These are phyloP conservation scores for Nipponia nippon DNA, from an alignment of 2,113 vertebrate genomes.

Conservation along the genomic window DNA sequence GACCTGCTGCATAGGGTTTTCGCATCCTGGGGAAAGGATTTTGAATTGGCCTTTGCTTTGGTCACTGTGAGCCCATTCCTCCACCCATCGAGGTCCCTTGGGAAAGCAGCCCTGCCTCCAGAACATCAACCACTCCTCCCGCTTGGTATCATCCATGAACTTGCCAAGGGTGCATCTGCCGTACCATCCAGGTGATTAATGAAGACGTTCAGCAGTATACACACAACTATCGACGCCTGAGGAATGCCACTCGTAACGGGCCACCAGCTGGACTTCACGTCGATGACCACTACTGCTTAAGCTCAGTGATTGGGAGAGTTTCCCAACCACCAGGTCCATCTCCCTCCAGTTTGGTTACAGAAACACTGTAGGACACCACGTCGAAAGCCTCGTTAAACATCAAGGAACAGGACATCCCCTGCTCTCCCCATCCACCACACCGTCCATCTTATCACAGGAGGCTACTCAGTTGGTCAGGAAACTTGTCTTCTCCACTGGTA, in stretches of 20 bases:
- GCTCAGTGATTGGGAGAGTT: background rate
- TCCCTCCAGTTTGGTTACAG: background rate
- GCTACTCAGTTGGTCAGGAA: background rate
- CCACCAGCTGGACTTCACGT: background rate
- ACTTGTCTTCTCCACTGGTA: background rate
- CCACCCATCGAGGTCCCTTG: background rate
- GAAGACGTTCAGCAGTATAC: background rate
- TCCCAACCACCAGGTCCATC: background rate
- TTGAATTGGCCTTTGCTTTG: background rate
- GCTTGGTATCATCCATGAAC: background rate
- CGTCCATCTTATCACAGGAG: background rate
- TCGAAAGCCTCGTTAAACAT: background rate
- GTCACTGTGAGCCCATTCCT: background rate
- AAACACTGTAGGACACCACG: rapidly evolving
- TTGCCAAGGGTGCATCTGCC: background rate
- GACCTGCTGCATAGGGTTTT: background rate
- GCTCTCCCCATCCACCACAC: background rate
- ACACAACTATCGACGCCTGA: too few relatives aligned
- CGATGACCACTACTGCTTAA: background rate
- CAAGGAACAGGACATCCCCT: background rate
- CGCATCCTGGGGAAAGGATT: background rate
- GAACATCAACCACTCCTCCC: background rate
- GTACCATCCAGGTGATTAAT: background rate
- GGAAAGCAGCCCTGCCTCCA: background rate
- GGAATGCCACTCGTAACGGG: background rate